Conservation (phyloP, 2,113 vertebrate genomes). For the Protobothrops flavoviridis region DNA sequence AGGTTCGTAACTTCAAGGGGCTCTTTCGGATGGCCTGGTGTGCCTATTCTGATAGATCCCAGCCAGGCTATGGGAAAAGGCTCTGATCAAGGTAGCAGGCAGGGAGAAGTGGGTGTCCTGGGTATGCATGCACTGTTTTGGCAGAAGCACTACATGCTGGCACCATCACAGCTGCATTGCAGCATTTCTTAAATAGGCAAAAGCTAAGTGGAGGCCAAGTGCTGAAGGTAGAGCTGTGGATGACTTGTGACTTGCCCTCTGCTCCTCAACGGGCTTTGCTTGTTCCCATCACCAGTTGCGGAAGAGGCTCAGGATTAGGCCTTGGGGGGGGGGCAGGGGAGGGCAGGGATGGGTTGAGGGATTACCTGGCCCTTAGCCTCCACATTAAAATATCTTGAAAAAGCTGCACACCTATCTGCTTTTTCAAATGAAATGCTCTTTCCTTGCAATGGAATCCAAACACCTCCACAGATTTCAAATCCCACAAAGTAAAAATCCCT, state of each 20-base stretch:
- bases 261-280: neutral
- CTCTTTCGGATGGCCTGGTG: neutral
- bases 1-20: neutral
- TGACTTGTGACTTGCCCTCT: neutral
- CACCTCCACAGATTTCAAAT: neutral
- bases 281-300: neutral
- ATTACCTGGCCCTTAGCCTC: neutral
- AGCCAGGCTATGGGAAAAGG: neutral
- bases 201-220: neutral
- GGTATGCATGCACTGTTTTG: neutral
- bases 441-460: neutral
- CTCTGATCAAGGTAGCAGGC: neutral
- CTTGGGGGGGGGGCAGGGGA: neutral
- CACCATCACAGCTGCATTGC: slow-evolving; percentile 1
- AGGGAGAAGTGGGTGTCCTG: neutral
- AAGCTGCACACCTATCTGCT: neutral
- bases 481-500: neutral
- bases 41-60: neutral
- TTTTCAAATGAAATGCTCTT: neutral
- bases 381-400: neutral
- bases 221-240: neutral
- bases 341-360: neutral
- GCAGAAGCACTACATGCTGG: neutral
- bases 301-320: neutral
- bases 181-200: neutral